A percentile compares a stretch with the other conserved stretches of the same genome.
These are phyloP conservation scores for Rousettus madagascariensis DNA, from an alignment of 2,797 vertebrate species.

Conservation along the genomic window DNA sequence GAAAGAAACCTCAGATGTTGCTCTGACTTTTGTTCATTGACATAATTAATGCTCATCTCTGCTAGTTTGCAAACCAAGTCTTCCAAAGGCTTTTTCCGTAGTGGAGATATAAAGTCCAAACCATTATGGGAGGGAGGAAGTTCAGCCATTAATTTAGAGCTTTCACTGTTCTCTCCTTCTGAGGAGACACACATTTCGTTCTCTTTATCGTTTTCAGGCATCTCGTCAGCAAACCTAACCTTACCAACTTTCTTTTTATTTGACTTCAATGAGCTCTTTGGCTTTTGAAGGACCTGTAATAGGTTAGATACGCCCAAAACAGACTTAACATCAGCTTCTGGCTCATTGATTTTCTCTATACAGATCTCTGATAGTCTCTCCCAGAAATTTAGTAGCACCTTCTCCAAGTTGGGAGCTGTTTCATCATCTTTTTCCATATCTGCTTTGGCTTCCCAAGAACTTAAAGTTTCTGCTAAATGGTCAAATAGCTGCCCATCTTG, in stretches of 20 bases:
- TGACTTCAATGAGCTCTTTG: conserved; percentile 79
- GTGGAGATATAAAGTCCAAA: conserved; percentile 47
- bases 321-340: conserved; percentile 86
- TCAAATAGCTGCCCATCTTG: conserved; percentile 92
- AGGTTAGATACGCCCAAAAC: conserved; percentile 90
- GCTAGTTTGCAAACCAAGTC: conserved; percentile 93
- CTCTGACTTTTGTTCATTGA: conserved; percentile 91
- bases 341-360: conserved; percentile 84
- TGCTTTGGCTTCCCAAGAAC: conserved; percentile 93
- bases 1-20: conserved; percentile 94
- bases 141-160: conserved; percentile 57
- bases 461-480: conserved; percentile 90
- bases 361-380: conserved; percentile 88
- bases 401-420: conserved; percentile 82
- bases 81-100: conserved; percentile 89
- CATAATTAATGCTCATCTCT: conserved; percentile 91
- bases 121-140: neutral
- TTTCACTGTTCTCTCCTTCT: conserved; percentile 76
- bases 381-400: conserved; percentile 92
- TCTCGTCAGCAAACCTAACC: conserved; percentile 89
- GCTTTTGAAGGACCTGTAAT: conserved; percentile 91
- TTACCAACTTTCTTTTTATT: conserved; percentile 88
- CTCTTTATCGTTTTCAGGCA: conserved; percentile 70
- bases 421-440: conserved; percentile 73
- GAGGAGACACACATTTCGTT: conserved; percentile 44